A percentile compares a stretch with the other conserved stretches of the same genome.
Evolutionary conservation across 2,888 invertebrate genomes (phyloP).

Genomic region (Agrochola lota): DNA sequence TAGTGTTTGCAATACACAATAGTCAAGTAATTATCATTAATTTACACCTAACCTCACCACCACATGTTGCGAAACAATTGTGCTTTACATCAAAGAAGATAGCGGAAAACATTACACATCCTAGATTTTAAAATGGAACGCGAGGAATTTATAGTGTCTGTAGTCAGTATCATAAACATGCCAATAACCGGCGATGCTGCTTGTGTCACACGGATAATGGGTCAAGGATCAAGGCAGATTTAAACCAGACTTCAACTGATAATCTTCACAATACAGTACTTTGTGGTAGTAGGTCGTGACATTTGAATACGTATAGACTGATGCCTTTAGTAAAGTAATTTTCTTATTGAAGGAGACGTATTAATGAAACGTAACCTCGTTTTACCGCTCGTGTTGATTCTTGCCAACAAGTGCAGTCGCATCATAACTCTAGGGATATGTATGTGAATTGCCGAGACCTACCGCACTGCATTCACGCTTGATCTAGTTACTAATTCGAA

Average conservation of each 20-base stretch:
- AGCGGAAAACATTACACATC: conserved; percentile 52
- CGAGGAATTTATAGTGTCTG: conserved; percentile 62
- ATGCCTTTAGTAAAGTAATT: conserved; percentile 28
- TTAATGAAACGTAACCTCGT: conserved; percentile 38
- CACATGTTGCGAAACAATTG: conserved; percentile 33
- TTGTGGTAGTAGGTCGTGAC: conserved; percentile 36
- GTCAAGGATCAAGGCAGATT: conserved; percentile 76
- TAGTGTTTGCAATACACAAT: conserved; percentile 29
- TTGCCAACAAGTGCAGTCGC: conserved; percentile 43
- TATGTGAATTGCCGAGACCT: conserved; percentile 37
- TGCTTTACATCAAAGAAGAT: conserved; percentile 41
- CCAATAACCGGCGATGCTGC: conserved; percentile 70
- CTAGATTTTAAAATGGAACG: conserved; percentile 61
- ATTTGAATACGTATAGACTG: conserved; percentile 34
- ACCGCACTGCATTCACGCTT: conserved; percentile 39
- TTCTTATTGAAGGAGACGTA: conserved; percentile 30
- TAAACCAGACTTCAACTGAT: conserved; percentile 62
- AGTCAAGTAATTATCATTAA: conserved; percentile 37
- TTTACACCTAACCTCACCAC: conserved; percentile 31
- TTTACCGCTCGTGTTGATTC: conserved; percentile 28
- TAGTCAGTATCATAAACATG: conserved; percentile 71
- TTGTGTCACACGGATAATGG: conserved; percentile 70
- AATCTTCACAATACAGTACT: conserved; percentile 52
- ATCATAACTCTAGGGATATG: conserved; percentile 34
- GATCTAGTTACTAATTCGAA: conserved; percentile 14